Evolutionary conservation across 2,888 invertebrate genomes (phyloP).

Genomic region (Latheticus oryzae): DNA sequence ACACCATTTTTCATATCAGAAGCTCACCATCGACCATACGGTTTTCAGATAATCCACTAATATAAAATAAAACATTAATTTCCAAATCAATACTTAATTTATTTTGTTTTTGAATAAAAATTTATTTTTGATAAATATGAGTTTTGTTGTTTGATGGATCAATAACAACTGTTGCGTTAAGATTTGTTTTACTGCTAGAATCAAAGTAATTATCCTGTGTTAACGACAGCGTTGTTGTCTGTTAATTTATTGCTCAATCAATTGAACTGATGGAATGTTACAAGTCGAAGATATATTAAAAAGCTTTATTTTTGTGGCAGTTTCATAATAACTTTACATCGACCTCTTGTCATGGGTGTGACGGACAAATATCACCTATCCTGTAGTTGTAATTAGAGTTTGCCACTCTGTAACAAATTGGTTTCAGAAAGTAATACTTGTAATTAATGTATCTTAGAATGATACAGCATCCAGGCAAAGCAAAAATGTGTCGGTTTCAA

Average conservation of each 20-base stretch:
- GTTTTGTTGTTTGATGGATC: neutral
- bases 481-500: no score
- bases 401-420: slow-evolving; percentile 6
- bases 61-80: no score
- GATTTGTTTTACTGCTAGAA: slow-evolving; percentile 11
- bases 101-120: slow-evolving; percentile 2
- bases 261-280: slow-evolving; percentile 1
- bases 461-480: no score
- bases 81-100: slow-evolving; percentile 10
- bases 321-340: neutral
- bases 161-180: slow-evolving; percentile 4
- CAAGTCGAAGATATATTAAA: neutral
- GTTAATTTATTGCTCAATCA: slow-evolving; percentile 1
- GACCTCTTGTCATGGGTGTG: slow-evolving; percentile 12
- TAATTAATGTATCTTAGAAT: no score
- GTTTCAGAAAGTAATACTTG: no score
- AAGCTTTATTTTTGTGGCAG: slow-evolving; percentile 6
- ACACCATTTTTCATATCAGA: neutral
- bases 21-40: no score
- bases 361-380: slow-evolving; percentile 14
- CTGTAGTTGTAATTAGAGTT: slow-evolving; percentile 5
- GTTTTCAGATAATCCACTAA: no score
- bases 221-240: slow-evolving; percentile 1
- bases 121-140: neutral
- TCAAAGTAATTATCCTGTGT: slow-evolving; percentile 15